These are phyloP conservation scores for Trichonephila clavipes DNA, from an alignment of 1,140 invertebrate species.

Conservation along the genomic window DNA sequence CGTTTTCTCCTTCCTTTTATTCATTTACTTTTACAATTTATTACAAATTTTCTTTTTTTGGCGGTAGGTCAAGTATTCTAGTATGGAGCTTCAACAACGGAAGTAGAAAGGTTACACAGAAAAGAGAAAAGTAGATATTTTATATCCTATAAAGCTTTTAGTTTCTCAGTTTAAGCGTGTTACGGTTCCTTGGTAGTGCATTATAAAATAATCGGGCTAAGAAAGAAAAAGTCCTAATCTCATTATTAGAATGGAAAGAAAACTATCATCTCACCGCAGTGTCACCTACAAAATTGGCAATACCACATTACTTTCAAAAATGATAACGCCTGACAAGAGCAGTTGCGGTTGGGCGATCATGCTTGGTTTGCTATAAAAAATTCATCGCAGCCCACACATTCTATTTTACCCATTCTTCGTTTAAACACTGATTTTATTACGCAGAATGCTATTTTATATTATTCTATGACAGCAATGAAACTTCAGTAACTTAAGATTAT, in stretches of 20 bases:
- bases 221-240: background rate
- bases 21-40: background rate
- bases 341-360: background rate
- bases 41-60: background rate
- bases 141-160: background rate
- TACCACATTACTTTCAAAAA: constrained; percentile 1
- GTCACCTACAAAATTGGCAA: background rate
- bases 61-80: background rate
- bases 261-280: background rate
- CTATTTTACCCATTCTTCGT: background rate
- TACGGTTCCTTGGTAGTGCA: background rate
- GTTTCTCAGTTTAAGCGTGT: background rate
- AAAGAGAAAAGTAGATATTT: background rate
- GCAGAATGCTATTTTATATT: background rate
- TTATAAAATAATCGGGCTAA: background rate
- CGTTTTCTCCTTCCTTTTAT: background rate
- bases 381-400: background rate
- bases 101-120: background rate
- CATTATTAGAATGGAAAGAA: background rate
- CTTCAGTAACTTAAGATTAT: no score
- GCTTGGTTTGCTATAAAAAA: background rate
- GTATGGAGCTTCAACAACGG: background rate
- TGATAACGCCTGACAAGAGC: background rate
- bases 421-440: background rate
- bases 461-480: background rate